Evolutionary conservation across 2,113 vertebrate species (phyloP), one percentile per base, ranked within the genome.

Genomic region (Stigmatopora argus): DNA sequence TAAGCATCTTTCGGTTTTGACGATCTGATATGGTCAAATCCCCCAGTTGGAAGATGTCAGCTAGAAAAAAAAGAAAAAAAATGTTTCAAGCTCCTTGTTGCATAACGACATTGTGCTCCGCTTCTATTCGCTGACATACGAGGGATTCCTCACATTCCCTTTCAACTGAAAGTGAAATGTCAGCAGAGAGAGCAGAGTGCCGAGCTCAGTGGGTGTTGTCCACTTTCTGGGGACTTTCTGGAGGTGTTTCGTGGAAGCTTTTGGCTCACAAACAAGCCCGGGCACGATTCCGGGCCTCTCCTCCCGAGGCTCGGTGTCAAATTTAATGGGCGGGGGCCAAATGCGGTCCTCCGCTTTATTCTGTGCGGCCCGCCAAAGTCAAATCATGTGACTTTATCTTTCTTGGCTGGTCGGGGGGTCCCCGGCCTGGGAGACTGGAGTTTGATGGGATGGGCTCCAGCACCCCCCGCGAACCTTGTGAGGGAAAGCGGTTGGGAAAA

Each of bases 151-250:
- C 62, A 41, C 72, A 73, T 84, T 85, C 72, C 45, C 78, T 80
- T 78, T 86, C 78, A 72, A 62, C 73, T 68, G 80, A 83, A 78
- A 82, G 83, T 73, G 78, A 78, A 26, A 68, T 75, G 82, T 78
- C 81, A 86, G 82, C 72, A 66, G 73, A 56, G 68, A 72, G 66
- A 69, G 59, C 59, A 15, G 8, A 15, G 15, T 74, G 26, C 26
- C 26, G 26, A 31, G 2, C 3, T 31, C 26, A 6, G 53, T 76
- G 77, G 81, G 79, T 71, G 78, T 79, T 76, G 66, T 62, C 68
- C 73, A 52, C 77, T 88, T 84, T 87, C 82, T 78, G 69, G 69
- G 52, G 69, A 83, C 78, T 85, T 77, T 66, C 61, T 66, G 59
- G 81, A 77, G 86, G 85, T 35, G 86, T 83, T 82, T 80, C 75